A percentile compares a stretch with the other conserved stretches of the same genome.
phyloP scores from a whole-genome alignment of 2,888 invertebrate species.

The Leptinotarsa haldemani region DNA sequence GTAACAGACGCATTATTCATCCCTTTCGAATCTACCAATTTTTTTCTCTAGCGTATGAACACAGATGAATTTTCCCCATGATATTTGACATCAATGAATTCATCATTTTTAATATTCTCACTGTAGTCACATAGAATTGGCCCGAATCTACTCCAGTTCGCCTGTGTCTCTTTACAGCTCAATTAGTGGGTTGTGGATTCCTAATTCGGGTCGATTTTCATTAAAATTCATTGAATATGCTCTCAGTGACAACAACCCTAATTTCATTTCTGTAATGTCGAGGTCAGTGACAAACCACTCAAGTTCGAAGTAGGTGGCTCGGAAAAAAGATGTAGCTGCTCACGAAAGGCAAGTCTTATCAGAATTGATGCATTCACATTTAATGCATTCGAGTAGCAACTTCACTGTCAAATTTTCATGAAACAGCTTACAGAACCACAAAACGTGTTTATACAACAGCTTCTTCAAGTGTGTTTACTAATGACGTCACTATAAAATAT shows the following conservation, averaged over 20 bases:
- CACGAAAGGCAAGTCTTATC: too few relatives aligned
- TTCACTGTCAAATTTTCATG: too few relatives aligned
- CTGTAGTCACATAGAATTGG: background rate
- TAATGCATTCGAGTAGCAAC: too few relatives aligned
- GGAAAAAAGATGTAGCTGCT: too few relatives aligned
- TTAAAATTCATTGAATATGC: slow-evolving; percentile 5
- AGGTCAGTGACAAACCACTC: background rate
- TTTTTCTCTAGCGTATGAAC: too few relatives aligned
- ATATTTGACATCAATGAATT: background rate
- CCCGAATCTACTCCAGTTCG: background rate
- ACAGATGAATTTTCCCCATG: background rate
- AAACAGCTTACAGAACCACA: too few relatives aligned
- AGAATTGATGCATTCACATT: too few relatives aligned
- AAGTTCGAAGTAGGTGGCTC: background rate
- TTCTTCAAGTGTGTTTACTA: too few relatives aligned
- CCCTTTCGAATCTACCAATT: too few relatives aligned
- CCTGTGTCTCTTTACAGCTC: slow-evolving; percentile 2
- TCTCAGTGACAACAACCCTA: slow-evolving; percentile 1
- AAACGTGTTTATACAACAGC: too few relatives aligned
- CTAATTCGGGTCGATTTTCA: slow-evolving; percentile 6
- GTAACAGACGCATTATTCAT: too few relatives aligned
- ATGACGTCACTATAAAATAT: too few relatives aligned
- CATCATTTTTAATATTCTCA: background rate
- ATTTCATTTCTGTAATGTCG: background rate
- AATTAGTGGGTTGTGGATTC: slow-evolving; percentile 4